phyloP scores from a whole-genome alignment of 2,888 invertebrate genomes.

The Cryptosula pallasiana region DNA sequence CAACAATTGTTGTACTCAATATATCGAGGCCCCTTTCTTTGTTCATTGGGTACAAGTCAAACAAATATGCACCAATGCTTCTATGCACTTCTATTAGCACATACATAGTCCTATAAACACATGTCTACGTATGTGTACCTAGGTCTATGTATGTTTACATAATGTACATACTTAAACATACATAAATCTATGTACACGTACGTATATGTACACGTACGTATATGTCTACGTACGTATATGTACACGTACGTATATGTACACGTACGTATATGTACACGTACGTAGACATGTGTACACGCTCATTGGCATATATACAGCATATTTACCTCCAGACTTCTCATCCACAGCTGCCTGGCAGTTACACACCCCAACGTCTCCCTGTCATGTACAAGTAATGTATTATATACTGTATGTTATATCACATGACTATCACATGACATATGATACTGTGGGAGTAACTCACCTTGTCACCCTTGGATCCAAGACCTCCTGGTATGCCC shows the following conservation, averaged over 20 bases:
- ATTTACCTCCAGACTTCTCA: background rate
- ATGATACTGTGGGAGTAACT: background rate
- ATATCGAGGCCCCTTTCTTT: too few species aligned
- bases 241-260: background rate
- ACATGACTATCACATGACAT: too few species aligned
- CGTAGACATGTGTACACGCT: background rate
- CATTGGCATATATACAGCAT: background rate
- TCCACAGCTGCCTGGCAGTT: background rate
- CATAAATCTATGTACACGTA: background rate
- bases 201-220: background rate
- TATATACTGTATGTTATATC: too few species aligned
- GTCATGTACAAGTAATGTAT: background rate
- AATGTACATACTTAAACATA: background rate
- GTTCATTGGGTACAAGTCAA: too few species aligned
- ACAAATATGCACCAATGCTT: too few species aligned
- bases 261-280: background rate
- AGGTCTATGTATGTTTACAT: too few species aligned
- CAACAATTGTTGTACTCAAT: too few species aligned
- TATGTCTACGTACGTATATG: background rate
- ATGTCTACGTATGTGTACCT: too few species aligned
- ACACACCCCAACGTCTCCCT: background rate
- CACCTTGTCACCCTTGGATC: slow-evolving; percentile 2
- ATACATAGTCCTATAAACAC: too few species aligned
- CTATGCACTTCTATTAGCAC: too few species aligned
- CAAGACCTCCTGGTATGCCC: background rate